Evolutionary conservation across 2,888 invertebrate genomes (phyloP).

Genomic region (Dromius quadrimaculatus): DNA sequence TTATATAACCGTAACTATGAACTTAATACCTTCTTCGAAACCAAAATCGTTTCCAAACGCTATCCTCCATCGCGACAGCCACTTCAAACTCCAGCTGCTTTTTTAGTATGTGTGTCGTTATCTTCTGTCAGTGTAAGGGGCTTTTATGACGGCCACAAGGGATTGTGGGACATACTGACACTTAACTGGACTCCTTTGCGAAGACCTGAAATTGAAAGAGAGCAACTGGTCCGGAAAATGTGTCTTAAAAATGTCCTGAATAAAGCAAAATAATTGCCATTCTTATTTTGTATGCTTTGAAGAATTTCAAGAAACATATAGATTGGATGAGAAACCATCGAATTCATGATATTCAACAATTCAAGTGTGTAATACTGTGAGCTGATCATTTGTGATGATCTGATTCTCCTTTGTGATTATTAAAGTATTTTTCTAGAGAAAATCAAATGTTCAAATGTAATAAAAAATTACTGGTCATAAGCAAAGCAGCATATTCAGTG

Average conservation of each 20-base stretch:
- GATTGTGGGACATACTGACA: background rate
- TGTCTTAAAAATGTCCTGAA: constrained; percentile 24
- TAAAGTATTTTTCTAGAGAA: no score
- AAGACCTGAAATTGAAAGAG: no score
- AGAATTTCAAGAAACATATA: constrained; percentile 18
- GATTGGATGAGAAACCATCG: background rate
- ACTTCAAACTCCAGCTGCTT: background rate
- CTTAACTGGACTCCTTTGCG: background rate
- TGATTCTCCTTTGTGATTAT: no score
- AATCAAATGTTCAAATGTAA: no score
- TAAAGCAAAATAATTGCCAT: constrained; percentile 43
- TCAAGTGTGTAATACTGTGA: no score
- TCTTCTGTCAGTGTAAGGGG: constrained; percentile 6
- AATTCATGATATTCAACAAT: no score
- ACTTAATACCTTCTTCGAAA: background rate
- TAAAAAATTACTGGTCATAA: no score
- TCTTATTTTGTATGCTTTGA: constrained; percentile 40
- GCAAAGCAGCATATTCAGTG: no score
- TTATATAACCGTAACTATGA: constrained; percentile 8
- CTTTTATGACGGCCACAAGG: constrained; percentile 25
- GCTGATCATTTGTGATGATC: no score
- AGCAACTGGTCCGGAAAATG: constrained; percentile 23
- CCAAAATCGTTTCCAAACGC: background rate
- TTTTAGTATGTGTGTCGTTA: background rate
- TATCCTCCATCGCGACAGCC: background rate